Conservation (phyloP, 1,140 invertebrate species). For the Holcopasites calliopsidis region DNA sequence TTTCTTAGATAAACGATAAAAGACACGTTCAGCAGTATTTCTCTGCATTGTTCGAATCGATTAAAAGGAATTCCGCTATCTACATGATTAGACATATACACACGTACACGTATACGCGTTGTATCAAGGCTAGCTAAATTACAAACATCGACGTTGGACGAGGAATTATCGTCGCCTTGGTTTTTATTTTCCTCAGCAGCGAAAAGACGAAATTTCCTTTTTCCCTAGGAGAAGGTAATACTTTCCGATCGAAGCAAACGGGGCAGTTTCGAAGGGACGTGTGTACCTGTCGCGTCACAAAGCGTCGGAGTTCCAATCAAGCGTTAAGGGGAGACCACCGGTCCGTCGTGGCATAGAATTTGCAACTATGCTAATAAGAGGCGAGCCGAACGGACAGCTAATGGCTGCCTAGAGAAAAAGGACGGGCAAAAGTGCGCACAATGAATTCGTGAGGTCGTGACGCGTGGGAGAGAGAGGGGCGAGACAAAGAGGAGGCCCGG, state of each 20-base stretch:
- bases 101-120: neutral
- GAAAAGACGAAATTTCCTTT: constrained; percentile 5
- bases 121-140: constrained; percentile 13
- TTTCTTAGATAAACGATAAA: constrained; percentile 36
- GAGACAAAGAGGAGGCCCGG: constrained; percentile 52
- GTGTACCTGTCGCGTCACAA: constrained; percentile 53
- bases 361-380: constrained; percentile 67
- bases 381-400: constrained; percentile 64
- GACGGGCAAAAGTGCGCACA: constrained; percentile 66
- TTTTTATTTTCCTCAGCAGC: neutral
- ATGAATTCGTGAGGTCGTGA: constrained; percentile 72
- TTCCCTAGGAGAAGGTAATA: neutral
- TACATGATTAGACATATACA: neutral
- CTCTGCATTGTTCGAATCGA: constrained; percentile 21
- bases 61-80: constrained; percentile 12
- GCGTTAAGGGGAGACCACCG: constrained; percentile 60
- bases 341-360: constrained; percentile 63
- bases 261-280: constrained; percentile 45
- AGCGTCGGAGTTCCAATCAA: constrained; percentile 60
- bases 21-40: neutral
- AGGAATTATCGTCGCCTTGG: neutral
- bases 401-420: constrained; percentile 62
- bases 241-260: neutral
- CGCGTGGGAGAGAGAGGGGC: constrained; percentile 29
- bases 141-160: constrained; percentile 7